These are phyloP conservation scores for Lasioglossum baleicum DNA, from an alignment of 1,140 invertebrate genomes.

Conservation along the genomic window DNA sequence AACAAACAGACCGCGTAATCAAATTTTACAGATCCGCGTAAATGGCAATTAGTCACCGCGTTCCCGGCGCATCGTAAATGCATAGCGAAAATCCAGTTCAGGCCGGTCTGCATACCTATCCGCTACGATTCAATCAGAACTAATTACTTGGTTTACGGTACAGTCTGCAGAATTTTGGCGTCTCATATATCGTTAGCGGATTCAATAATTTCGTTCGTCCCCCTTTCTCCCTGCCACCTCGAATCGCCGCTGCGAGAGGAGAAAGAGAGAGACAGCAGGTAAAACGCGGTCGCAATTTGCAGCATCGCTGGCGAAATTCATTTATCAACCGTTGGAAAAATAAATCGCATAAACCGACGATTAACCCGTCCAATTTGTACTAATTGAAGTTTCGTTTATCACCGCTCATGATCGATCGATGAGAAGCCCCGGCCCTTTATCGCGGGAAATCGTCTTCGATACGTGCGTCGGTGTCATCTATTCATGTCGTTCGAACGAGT, in stretches of 20 bases:
- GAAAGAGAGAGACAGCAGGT: background rate
- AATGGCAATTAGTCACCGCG: constrained; percentile 32
- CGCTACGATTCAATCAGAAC: constrained; percentile 40
- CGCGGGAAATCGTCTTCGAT: background rate
- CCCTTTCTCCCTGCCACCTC: too few species aligned
- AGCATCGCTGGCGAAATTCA: background rate
- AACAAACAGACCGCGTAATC: constrained; percentile 32
- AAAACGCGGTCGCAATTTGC: constrained; percentile 2
- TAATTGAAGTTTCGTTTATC: background rate
- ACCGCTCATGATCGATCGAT: background rate
- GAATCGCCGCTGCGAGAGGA: too few species aligned
- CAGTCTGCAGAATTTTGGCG: constrained; percentile 31
- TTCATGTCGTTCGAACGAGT: background rate
- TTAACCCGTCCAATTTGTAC: background rate
- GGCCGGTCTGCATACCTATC: constrained; percentile 6
- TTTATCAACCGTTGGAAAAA: background rate
- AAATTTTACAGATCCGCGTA: constrained; percentile 32
- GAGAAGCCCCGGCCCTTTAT: background rate
- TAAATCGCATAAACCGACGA: background rate
- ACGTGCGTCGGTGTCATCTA: background rate
- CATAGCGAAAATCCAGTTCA: constrained; percentile 18
- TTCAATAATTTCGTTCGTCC: constrained; percentile 1
- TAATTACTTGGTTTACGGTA: constrained; percentile 32
- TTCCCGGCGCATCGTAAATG: constrained; percentile 23
- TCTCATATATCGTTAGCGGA: constrained; percentile 27